Evolutionary conservation across 1,140 invertebrate genomes (phyloP), one percentile per base, ranked within the genome.

Genomic region (Plutomurus gul): DNA sequence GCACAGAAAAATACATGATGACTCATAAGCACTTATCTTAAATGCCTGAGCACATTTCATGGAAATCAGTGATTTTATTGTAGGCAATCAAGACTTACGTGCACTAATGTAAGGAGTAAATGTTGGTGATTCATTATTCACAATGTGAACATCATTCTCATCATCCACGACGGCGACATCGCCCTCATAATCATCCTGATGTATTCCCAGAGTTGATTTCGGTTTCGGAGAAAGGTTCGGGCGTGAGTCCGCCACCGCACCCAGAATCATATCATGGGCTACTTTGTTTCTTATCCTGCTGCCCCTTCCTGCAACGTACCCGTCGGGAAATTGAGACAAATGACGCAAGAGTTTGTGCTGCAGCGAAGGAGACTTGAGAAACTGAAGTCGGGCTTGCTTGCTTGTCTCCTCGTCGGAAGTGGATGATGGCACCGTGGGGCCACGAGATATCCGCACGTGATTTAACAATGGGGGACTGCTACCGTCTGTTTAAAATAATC

Each of bases 71-170:
- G 27, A 43, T 25, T 6, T 0, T n/a, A n/a, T 74, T 60, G 27
- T 18, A 51, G n/a, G 30, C 25, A 51, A 30, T 78, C 10, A 40
- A 49, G 4, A 39, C 75, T 77, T 80, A 82, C 81, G 65, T 43
- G 81, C 81, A 51, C 75, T 56, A 43, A 82, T 82, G 49, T 74
- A 82, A 11, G 81, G 78, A 18, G 70, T 77, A 43, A 82, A 82
- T 25, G 77, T 79, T 6, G 78, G 77, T 11, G 40, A 11, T 10
- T 74, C 76, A 4, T 60, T 30, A 39, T 16, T 75, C 16, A 27
- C 20, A 56, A 22, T 76, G 13, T 80, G 60, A 27, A 36, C 43
- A 22, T 56, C 36, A n/a, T 82, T 36, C 20, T 33, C 71, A 7
- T 22, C 36, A 6, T 43, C 40, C n/a, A n/a, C n/a, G 18, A 20